Conservation (phyloP, 2,797 vertebrate species). For the Melanotaenia trifasciata region DNA sequence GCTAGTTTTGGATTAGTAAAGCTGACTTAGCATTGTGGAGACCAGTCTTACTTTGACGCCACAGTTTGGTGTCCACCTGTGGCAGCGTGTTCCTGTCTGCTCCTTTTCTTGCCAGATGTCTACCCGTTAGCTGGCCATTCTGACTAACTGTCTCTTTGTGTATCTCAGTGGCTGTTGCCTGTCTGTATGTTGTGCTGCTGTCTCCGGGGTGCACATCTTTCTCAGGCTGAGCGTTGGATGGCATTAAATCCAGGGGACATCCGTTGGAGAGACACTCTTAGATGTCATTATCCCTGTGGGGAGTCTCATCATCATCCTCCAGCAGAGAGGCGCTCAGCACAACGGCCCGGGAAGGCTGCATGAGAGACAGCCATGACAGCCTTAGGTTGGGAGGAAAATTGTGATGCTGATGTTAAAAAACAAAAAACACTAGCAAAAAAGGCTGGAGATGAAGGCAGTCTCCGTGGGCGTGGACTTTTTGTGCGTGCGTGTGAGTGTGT, state of each 20-base stretch:
- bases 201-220: conserved; percentile 29
- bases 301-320: conserved; percentile 68
- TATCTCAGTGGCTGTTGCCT: conserved; percentile 41
- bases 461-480: background rate
- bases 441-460: background rate
- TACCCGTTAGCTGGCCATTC: conserved; percentile 45
- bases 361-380: conserved; percentile 63
- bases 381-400: conserved; percentile 64
- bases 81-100: conserved; percentile 46
- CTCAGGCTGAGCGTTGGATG: conserved; percentile 49
- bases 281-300: conserved; percentile 73
- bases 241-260: conserved; percentile 74
- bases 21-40: conserved; percentile 26
- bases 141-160: conserved; percentile 47
- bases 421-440: conserved; percentile 12
- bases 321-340: conserved; percentile 41
- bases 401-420: conserved; percentile 62
- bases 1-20: conserved; percentile 32
- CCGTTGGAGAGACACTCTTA: conserved; percentile 64
- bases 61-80: conserved; percentile 53
- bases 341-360: conserved; percentile 15
- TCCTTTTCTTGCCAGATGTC: conserved; percentile 45
- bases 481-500: conserved; percentile 4
- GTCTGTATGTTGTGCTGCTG: conserved; percentile 25
- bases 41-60: conserved; percentile 27